Evolutionary conservation across 2,113 vertebrate species (phyloP).

Genomic region (Arizona elegans): DNA sequence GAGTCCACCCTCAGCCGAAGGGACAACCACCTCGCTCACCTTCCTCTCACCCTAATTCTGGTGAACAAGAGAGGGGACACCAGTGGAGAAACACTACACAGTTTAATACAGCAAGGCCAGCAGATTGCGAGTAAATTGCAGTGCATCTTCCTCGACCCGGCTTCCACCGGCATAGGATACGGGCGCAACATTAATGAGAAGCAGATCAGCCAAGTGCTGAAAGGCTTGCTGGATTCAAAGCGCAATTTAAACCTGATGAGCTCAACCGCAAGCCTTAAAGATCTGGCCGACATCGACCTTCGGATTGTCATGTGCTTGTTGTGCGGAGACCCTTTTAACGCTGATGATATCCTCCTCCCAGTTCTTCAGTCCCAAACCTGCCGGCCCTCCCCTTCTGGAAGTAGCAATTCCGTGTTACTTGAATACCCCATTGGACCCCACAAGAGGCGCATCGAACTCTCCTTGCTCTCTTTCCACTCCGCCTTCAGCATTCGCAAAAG

Average conservation of each 20-base stretch:
- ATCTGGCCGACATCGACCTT: conserved; percentile 82
- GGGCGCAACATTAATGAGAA: conserved; percentile 89
- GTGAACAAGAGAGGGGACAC: conserved; percentile 90
- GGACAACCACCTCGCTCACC: conserved; percentile 79
- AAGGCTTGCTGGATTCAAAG: conserved; percentile 83
- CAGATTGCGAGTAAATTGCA: conserved; percentile 87
- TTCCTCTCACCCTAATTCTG: conserved; percentile 83
- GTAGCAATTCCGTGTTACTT: conserved; percentile 79
- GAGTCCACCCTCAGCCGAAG: conserved; percentile 81
- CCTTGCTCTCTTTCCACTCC: conserved; percentile 89
- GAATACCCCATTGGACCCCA: conserved; percentile 82
- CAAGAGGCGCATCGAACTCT: conserved; percentile 82
- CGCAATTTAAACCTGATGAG: conserved; percentile 73
- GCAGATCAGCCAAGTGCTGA: conserved; percentile 88
- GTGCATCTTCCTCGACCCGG: conserved; percentile 87
- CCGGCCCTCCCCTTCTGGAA: conserved; percentile 72
- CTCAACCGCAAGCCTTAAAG: conserved; percentile 76
- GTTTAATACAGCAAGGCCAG: conserved; percentile 88
- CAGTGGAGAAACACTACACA: conserved; percentile 89
- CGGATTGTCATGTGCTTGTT: conserved; percentile 91
- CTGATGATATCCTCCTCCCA: conserved; percentile 86
- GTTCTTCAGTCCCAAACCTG: conserved; percentile 83
- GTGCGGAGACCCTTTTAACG: conserved; percentile 87
- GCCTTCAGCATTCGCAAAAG: conserved; percentile 88
- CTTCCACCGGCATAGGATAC: conserved; percentile 84